Conservation (phyloP, 2,113 vertebrate species). For the Pachycephala philippinensis region DNA sequence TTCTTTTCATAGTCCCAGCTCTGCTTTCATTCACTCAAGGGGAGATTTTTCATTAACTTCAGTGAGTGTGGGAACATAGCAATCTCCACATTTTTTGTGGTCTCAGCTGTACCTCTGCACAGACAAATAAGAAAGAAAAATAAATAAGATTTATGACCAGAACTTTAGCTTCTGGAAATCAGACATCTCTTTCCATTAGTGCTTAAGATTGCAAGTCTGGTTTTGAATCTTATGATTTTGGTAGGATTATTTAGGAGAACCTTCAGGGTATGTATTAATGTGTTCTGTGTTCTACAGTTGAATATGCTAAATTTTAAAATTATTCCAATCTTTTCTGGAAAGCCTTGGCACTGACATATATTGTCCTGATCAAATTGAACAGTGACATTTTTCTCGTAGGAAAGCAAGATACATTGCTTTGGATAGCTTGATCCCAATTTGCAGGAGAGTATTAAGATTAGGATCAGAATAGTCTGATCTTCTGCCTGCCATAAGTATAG, state of each 20-base stretch:
- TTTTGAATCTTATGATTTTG: not conserved
- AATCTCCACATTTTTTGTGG: not conserved
- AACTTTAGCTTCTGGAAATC: not conserved
- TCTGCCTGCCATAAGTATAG: not conserved
- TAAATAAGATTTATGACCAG: not conserved
- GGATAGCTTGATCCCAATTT: not conserved
- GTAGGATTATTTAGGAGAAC: not conserved
- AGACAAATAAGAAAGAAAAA: not conserved
- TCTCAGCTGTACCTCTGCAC: not conserved
- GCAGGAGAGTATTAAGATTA: not conserved
- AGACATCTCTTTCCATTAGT: not conserved
- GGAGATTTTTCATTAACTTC: not conserved
- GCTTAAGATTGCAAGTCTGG: accelerated
- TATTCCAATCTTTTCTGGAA: not conserved
- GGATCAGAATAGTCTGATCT: not conserved
- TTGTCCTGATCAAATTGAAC: not conserved
- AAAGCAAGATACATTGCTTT: not conserved
- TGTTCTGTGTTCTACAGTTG: not conserved
- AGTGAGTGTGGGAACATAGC: not conserved
- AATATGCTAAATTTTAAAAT: not conserved
- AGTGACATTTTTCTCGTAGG: not conserved
- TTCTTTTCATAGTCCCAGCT: not conserved
- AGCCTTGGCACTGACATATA: not conserved
- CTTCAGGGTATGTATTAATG: not conserved
- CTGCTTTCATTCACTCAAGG: not conserved